Base-by-base conservation (phyloP, 2,797 vertebrate species). In the Hephaestus fuliginosus region DNA sequence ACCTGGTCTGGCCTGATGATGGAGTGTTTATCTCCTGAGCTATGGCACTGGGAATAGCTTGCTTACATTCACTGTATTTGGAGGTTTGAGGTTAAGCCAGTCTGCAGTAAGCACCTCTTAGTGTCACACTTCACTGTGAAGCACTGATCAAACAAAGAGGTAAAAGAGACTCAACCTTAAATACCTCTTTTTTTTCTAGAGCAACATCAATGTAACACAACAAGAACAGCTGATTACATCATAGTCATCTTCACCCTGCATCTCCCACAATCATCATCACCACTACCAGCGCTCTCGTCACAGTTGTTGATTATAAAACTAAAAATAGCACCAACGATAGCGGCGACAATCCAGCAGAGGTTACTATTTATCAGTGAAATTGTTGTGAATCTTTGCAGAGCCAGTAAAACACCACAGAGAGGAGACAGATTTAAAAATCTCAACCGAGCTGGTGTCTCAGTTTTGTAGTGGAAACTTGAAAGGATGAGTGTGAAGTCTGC, bases 381-480 rank as follows among this genome's bases (percentile, higher is more conserved):
- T 13, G 15, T 46, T 53, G 12, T 55, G 3, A 58, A 39, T 5
- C 5, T 41, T 41, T 65, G 30, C 53, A 25, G 28, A 60, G 62
- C 46, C 28, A 53, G 66, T 48, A 25, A 28, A 80, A 46, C 20
- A 12, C 33, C n/a, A 36, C 12, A 30, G 18, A 56, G 17, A 46
- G n/a, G 15, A 60, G 14, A 60, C 36, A 13, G 0, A 17, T 55
- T 56, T 53, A 46, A 53, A 53, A 46, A 58, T 52, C 30, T 63
- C 43, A 14, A 7, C 30, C 9, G 11, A 44, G 18, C 12, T 10
- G 0, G 15, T 11, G 13, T 43, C 17, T 66, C 48, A 33, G 7
- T 51, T 4, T 20, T 57, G 67, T 64, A 44, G 60, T 58, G 72
- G 52, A 70, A 74, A 48, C 56, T 48, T 57, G 2, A 68, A 55